phyloP scores from a whole-genome alignment of 2,113 vertebrate genomes.

The Perca flavescens region DNA sequence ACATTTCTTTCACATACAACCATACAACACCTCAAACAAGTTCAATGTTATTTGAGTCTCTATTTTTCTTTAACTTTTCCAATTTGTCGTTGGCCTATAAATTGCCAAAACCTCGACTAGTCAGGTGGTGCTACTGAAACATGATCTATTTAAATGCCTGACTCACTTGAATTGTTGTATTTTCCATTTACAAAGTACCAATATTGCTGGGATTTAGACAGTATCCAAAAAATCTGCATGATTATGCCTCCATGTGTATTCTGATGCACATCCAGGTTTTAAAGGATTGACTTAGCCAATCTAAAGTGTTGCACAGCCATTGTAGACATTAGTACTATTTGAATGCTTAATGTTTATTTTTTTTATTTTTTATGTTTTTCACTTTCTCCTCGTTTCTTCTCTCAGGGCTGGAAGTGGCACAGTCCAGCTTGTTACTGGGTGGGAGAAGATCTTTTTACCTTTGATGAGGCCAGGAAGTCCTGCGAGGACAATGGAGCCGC shows the following conservation, averaged over 20 bases:
- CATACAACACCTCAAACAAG: background rate
- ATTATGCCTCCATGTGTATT: background rate
- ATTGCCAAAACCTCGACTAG: background rate
- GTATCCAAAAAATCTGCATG: background rate
- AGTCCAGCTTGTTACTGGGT: slow-evolving; percentile 96
- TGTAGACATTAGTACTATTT: background rate
- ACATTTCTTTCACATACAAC: background rate
- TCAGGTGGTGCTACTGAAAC: background rate
- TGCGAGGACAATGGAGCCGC: slow-evolving; percentile 86
- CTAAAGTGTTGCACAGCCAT: background rate
- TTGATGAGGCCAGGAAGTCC: slow-evolving; percentile 87
- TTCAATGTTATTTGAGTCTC: background rate
- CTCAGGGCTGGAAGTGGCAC: slow-evolving; percentile 97
- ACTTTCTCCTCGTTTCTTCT: background rate
- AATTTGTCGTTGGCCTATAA: background rate
- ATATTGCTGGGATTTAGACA: background rate
- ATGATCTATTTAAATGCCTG: background rate
- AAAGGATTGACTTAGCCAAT: background rate
- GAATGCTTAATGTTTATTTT: background rate
- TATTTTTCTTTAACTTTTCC: background rate
- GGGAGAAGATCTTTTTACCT: slow-evolving; percentile 88
- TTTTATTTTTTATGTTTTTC: background rate
- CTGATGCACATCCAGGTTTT: background rate
- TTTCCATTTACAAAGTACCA: background rate
- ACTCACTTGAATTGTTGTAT: background rate